Evolutionary conservation across 2,113 vertebrate genomes (phyloP), one percentile per base, ranked within the genome.

Genomic region (Ciconia boyciana): DNA sequence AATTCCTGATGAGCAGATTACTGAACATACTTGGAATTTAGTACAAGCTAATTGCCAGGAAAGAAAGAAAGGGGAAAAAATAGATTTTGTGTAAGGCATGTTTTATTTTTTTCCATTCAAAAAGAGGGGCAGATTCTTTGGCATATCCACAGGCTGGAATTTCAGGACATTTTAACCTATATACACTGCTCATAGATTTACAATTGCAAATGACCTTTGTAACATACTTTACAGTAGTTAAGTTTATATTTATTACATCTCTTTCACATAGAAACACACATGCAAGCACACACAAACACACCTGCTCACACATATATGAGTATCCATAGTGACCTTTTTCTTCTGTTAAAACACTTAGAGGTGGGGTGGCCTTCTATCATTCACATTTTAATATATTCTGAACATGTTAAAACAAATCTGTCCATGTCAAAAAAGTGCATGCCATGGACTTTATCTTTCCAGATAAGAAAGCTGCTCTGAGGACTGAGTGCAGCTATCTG

Each of bases 1-100:
- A 92, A 90, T 60, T 82, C 34, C 64, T 69, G 77, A 89, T 94
- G 58, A 88, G 57, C 48, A 93, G 81, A 96, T 96, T 96, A 94
- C 51, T 80, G 91, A 95, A 82, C 29, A 48, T 91, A 87, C 55
- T 94, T 94, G 93, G 61, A 95, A 94, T 79, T 75, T 82, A 92
- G 90, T 93, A 78, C 62, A 75, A 92, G 24, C 13, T 96, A 94
- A 96, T 89, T 93, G 51, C 74, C 91, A 93, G 46, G 51, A 83
- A 95, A 90, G 90, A 95, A 87, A 91, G 26, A 46, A 74, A 72
- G 81, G 79, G 26, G 25, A 58, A 81, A 81, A 85, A 41, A 9
- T 11, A 46, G 22, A 52, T 88, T 83, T 76, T 84, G 5, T 22
- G 11, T 54, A 49, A 74, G 24, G 19, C 2, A 29, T 32, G 4